Evolutionary conservation across 2,113 vertebrate genomes (phyloP).

Genomic region (Paramormyrops kingsleyae): DNA sequence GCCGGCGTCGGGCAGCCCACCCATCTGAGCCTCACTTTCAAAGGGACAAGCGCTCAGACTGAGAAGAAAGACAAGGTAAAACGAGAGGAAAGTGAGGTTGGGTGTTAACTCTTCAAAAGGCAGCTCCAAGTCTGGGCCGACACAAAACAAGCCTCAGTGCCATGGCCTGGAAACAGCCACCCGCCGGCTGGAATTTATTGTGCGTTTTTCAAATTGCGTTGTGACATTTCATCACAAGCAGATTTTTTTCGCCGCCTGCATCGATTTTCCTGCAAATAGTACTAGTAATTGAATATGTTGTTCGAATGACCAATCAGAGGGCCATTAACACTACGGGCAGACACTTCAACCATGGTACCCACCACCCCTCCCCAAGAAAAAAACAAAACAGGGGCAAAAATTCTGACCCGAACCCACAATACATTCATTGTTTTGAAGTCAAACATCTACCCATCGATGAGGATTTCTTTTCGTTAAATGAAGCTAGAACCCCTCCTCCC

Average conservation of each 20-base stretch:
- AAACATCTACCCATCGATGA: not conserved
- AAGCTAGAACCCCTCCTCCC: not conserved
- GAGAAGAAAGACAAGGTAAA: not conserved
- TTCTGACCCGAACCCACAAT: not conserved
- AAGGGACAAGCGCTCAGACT: not conserved
- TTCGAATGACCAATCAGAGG: not conserved
- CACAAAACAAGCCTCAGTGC: not conserved
- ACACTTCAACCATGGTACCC: not conserved
- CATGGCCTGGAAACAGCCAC: not conserved
- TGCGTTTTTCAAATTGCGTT: not conserved
- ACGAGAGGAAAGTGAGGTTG: not conserved
- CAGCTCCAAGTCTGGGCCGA: not conserved
- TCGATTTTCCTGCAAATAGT: not conserved
- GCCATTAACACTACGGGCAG: not conserved
- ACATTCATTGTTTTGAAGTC: not conserved
- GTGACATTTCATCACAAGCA: not conserved
- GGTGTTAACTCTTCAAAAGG: not conserved
- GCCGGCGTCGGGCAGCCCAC: not conserved
- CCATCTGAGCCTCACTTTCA: not conserved
- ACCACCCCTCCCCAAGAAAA: not conserved
- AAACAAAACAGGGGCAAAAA: not conserved
- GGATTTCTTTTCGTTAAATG: not conserved
- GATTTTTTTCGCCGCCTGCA: not conserved
- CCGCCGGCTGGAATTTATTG: not conserved
- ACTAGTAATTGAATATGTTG: not conserved